These are phyloP conservation scores for Daboia siamensis DNA, from an alignment of 2,113 vertebrate genomes.

Conservation along the genomic window DNA sequence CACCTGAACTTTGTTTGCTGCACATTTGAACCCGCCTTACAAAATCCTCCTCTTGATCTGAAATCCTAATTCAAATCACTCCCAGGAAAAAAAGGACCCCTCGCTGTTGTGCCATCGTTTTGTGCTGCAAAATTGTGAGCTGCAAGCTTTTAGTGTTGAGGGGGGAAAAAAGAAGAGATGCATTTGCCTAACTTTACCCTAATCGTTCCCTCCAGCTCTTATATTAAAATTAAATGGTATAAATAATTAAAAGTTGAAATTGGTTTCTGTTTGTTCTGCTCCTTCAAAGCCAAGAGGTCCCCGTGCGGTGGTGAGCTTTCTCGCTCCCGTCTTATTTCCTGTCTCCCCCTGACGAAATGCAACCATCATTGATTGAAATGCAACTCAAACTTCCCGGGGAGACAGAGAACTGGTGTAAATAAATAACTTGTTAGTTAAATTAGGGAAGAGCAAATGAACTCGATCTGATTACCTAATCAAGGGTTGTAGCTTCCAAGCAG, in stretches of 20 bases:
- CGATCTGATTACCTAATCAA: neutral
- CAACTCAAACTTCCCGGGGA: neutral
- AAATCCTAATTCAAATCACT: neutral
- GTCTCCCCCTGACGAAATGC: neutral
- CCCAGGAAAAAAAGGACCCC: neutral
- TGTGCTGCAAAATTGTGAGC: neutral
- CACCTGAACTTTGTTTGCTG: neutral
- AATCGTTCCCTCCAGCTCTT: neutral
- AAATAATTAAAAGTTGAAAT: conserved; percentile 27
- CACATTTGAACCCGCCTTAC: accelerated
- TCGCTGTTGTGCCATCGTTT: neutral
- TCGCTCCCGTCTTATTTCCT: neutral
- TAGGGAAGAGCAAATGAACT: neutral
- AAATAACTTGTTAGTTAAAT: conserved; percentile 7
- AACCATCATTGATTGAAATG: neutral
- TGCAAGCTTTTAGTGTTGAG: neutral
- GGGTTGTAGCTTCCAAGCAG: neutral
- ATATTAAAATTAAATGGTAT: conserved; percentile 29
- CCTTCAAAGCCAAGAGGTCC: neutral
- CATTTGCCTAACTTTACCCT: neutral
- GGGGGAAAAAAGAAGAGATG: neutral
- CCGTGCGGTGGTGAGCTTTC: neutral
- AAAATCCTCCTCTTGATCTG: neutral
- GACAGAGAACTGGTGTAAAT: neutral
- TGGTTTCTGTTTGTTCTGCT: conserved; percentile 5